phyloP scores from a whole-genome alignment of 1,140 invertebrate genomes.

The Ips typographus region DNA sequence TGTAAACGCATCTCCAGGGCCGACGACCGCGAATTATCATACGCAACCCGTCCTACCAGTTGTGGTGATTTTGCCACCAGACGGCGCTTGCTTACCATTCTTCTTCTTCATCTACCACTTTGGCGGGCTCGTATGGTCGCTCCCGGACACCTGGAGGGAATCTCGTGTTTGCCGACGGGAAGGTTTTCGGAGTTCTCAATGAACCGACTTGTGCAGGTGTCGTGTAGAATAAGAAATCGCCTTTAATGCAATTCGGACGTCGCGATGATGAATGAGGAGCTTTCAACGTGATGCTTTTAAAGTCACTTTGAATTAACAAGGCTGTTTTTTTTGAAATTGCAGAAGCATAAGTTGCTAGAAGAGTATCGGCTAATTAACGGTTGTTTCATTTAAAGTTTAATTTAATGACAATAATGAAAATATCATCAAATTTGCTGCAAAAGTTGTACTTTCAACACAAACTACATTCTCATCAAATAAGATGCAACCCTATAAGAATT shows the following conservation, averaged over 20 bases:
- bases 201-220: slow-evolving; percentile 16
- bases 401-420: too few relatives aligned
- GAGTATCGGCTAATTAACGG: too few relatives aligned
- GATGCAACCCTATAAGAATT: too few relatives aligned
- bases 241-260: background rate
- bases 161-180: slow-evolving; percentile 28
- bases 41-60: slow-evolving; percentile 50
- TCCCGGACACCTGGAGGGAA: slow-evolving; percentile 25
- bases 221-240: background rate
- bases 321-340: too few relatives aligned
- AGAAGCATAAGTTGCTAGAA: too few relatives aligned
- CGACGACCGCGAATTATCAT: slow-evolving; percentile 49
- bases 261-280: too few relatives aligned
- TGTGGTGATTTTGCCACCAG: slow-evolving; percentile 44
- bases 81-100: slow-evolving; percentile 18
- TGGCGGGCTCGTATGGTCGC: slow-evolving; percentile 16
- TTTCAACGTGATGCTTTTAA: too few relatives aligned
- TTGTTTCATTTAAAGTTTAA: too few relatives aligned
- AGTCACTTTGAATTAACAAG: too few relatives aligned
- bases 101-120: slow-evolving; percentile 19
- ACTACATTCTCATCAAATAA: too few relatives aligned
- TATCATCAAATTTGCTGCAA: too few relatives aligned
- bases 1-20: slow-evolving; percentile 30
- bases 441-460: too few relatives aligned
- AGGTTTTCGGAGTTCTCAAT: slow-evolving; percentile 22